Percentiles rank a stretch among this genome's conserved stretches.
Evolutionary conservation across 1,140 invertebrate species (phyloP).

Genomic region (Diploscapter pachys): DNA sequence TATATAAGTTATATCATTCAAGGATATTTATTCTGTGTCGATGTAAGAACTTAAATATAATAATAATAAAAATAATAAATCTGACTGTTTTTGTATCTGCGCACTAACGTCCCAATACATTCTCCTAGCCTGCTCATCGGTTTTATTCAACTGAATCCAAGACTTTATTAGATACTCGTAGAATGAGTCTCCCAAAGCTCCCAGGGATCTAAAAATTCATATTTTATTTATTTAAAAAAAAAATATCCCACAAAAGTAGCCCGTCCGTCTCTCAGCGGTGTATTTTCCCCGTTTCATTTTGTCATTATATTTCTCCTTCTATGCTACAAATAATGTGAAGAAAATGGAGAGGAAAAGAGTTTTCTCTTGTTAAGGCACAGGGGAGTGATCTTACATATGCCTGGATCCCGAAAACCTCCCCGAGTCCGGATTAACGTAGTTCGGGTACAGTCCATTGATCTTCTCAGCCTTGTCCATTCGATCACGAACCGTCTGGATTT

Average conservation of each 20-base stretch:
- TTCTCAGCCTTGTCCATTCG: conserved; percentile 79
- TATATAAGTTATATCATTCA: too few relatives aligned
- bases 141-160: conserved; percentile 80
- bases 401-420: conserved; percentile 85
- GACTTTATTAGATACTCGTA: conserved; percentile 97
- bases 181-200: conserved; percentile 93
- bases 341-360: neutral
- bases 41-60: neutral
- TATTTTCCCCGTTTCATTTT: too few relatives aligned
- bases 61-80: neutral
- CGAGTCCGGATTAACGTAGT: conserved; percentile 89
- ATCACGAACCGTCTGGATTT: conserved; percentile 70
- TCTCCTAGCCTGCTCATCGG: conserved; percentile 75
- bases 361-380: neutral
- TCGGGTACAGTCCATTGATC: conserved; percentile 87
- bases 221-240: neutral
- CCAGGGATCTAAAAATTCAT: conserved; percentile 79
- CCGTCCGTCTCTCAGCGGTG: too few relatives aligned
- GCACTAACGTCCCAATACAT: conserved; percentile 86
- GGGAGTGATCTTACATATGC: conserved; percentile 17
- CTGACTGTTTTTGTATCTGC: conserved; percentile 44
- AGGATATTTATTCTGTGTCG: too few relatives aligned
- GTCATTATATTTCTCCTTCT: too few relatives aligned
- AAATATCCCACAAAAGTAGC: neutral
- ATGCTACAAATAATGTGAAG: neutral